Base-by-base conservation (phyloP, 2,797 vertebrate genomes). In the Sebastes goodei region DNA sequence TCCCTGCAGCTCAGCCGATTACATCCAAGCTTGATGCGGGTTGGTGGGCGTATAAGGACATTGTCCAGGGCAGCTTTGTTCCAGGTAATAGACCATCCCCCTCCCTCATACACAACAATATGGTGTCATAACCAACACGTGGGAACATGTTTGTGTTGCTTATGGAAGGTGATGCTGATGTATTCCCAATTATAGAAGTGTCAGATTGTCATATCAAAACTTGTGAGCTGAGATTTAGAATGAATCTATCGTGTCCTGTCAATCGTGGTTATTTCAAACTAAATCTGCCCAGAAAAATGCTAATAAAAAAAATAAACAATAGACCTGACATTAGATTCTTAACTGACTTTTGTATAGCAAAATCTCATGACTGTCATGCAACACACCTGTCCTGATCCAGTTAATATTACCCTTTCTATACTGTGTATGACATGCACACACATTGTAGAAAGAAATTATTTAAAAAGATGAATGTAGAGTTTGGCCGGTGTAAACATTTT, bases 1-100 rank as follows among this genome's bases (percentile, higher is more conserved):
- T 82, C 52, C 20, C 86, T 63, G 46, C 91, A 99, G 98, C 97
- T 95, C 98, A 99, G 95, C 97, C 97, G 83, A 97, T 97, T 93
- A 96, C 96, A 94, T 97, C 97, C 94, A 98, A 97, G 96, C 97
- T 98, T 93, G 97, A 98, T 96, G 98, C 97, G 86, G 96, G 97
- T 95, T 99, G 98, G 98, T 99, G 98, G 98, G 97, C 98, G 2
- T 99, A 99, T 74, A 99, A 99, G 92, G 98, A 99, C 83, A 96
- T 97, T 87, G 97, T 99, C 92, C 97, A 99, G 89, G 98, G 98
- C 91, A 99, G 97, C 95, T 99, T 99, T 94, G 97, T 99, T 94
- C 98, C 98, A 97, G 98, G 98, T 98, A 96, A 90, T 2, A 32
- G 52, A 74, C 35, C 75, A 5, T 60, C 53, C 21, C 21, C 21